These are phyloP conservation scores for human DNA, from an alignment of 2,113 vertebrate species.

Conservation along the genomic window DNA sequence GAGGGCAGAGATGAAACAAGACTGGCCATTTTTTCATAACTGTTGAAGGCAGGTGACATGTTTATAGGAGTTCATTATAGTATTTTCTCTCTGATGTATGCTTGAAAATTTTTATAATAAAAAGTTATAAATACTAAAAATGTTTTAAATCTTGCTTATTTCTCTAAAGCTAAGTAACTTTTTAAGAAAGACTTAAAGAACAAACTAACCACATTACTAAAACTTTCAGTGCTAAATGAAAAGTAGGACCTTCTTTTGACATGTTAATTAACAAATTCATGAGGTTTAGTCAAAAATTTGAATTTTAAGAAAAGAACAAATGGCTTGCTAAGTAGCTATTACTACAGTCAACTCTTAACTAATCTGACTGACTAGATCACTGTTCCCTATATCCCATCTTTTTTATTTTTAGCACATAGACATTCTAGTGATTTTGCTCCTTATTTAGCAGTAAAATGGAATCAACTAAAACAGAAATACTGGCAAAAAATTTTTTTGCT, in stretches of 20 bases:
- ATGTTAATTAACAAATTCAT: neutral
- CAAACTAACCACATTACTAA: neutral
- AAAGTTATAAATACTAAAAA: neutral
- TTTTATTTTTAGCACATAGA: neutral
- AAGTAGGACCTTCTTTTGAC: neutral
- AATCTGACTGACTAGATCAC: neutral
- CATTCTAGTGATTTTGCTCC: constrained; percentile 14
- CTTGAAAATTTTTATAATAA: neutral
- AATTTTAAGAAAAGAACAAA: constrained; percentile 13
- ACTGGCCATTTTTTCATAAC: neutral
- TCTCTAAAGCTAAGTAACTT: constrained; percentile 4
- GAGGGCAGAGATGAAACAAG: neutral
- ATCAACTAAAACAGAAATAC: neutral
- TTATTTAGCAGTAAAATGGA: neutral
- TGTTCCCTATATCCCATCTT: neutral
- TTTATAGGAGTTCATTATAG: neutral
- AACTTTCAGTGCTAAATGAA: constrained; percentile 30
- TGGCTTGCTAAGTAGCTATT: neutral
- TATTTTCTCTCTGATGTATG: neutral
- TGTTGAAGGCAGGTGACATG: neutral
- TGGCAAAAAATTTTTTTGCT: neutral
- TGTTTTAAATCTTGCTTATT: neutral
- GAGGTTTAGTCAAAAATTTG: neutral
- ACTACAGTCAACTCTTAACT: neutral
- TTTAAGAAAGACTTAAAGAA: constrained; percentile 27